Evolutionary conservation across 2,113 vertebrate species (phyloP), one percentile per base, ranked within the genome.

Genomic region (Lepisosteus oculatus): DNA sequence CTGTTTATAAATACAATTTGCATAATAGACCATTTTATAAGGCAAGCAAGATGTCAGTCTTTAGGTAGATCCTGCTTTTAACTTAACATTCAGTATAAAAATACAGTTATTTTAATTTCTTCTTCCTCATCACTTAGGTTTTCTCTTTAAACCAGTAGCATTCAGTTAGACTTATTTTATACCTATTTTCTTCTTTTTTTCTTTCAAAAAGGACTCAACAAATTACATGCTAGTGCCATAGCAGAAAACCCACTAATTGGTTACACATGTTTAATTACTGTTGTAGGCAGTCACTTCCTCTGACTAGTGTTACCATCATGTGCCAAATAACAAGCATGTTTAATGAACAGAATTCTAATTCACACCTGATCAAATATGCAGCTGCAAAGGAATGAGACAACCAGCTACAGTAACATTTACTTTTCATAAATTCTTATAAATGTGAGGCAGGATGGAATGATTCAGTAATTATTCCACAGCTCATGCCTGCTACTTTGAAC

Each of bases 221-320:
- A 97, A 98, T 97, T 93, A 94, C 90, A 96, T 93, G 92, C 93
- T 93, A 93, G 91, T 85, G 84, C 90, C 87, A 88, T 90, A 79
- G 90, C 91, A 93, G 93, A 89, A 92, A 92, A 86, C 88, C 90
- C 90, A 89, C 90, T 96, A 95, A 97, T 95, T 95, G 94, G 95
- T 94, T 95, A 94, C 94, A 96, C 92, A 95, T 96, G 95, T 95
- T 97, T 97, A 95, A 97, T 97, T 94, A 96, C 92, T 93, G 92
- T 92, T 94, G 93, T 91, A 94, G 87, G 91, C 93, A 93, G 92
- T 90, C 86, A 93, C 95, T 95, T 96, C 95, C 94, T 94, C 88
- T 90, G 90, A 90, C 89, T 92, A 72, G 80, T 74, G 81, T 88
- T 90, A 91, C 90, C 91, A 90, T 93, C 91, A 93, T 89, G 86